Evolutionary conservation across 2,797 vertebrate genomes (phyloP).

Genomic region (Graptemys geographica): DNA sequence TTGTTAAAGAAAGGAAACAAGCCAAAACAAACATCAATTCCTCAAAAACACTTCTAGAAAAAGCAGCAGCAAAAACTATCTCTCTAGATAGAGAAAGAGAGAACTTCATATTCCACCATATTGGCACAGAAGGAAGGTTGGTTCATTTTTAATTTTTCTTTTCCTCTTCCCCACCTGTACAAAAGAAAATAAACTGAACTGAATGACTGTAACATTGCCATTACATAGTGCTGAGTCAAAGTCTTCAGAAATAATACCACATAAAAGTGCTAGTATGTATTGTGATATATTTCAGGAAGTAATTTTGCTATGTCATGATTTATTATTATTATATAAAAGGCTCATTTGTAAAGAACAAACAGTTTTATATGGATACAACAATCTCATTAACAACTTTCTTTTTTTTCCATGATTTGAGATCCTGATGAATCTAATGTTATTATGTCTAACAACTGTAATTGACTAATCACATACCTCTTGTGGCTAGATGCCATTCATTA

Average conservation of each 20-base stretch:
- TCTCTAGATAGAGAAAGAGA: too few relatives aligned
- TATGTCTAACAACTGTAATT: background rate
- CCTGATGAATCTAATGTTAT: background rate
- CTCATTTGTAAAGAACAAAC: constrained; percentile 21
- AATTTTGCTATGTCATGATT: background rate
- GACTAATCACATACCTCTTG: background rate
- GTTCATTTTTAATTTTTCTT: background rate
- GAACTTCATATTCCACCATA: background rate
- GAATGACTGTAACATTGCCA: background rate
- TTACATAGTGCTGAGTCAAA: background rate
- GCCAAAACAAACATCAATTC: background rate
- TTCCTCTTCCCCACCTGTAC: background rate
- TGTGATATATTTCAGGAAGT: constrained; percentile 22
- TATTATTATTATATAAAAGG: constrained; percentile 49
- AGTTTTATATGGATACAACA: constrained; percentile 6
- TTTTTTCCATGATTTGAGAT: background rate
- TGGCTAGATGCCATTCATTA: background rate
- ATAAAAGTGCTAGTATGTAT: background rate
- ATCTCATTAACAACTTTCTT: constrained; percentile 40
- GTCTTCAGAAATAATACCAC: constrained; percentile 16
- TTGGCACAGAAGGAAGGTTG: background rate
- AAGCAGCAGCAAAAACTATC: background rate
- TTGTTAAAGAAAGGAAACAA: background rate
- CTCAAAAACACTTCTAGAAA: background rate
- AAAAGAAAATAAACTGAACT: background rate